Evolutionary conservation across 1,140 invertebrate genomes (phyloP), one percentile per base, ranked within the genome.

Genomic region (Drosophila pruinosa): DNA sequence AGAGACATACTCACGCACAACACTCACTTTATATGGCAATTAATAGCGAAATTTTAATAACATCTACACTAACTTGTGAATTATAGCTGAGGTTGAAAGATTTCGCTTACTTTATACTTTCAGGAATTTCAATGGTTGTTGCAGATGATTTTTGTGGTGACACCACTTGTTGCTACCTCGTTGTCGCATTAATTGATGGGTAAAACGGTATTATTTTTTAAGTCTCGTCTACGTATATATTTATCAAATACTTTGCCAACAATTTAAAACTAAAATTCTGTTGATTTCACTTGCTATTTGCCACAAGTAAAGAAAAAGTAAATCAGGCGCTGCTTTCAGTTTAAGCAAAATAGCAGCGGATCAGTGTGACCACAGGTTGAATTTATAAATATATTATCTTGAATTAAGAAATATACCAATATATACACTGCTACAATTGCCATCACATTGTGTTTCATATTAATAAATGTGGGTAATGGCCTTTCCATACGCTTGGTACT

Each of bases 151-250:
- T 50, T 48, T 59, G 70, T 72, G 70, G 70, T 61, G 39, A 12
- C 19, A 72, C 70, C 70, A 72, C 70, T 72, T 72, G 70, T 72
- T 72, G 70, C 64, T 68, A 39, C 39, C 48, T 61, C 26, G 64
- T 58, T 72, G 63, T 48, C 48, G 54, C 63, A 61, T 72, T 68
- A 72, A 72, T 54, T 59, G 38, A 72, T 52, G 57, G 53, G 54
- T 72, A 19, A 31, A 72, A 36, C 47, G 31, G 7, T 31, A 21
- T 4, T 48, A 54, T 41, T 48, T 41, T 48, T 41, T 5, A 5
- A 53, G 24, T 22, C 15, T 58, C 47, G 15, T 28, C 21, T 53
- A 59, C 22, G 38, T 59, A 36, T 34, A 31, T 31, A 14, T 12
- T 45, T 58, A 50, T 72, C 28, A 31, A 31, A 53, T 48, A 61